Conservation (phyloP, 2,797 vertebrate genomes). For the Intellagama lesueurii region DNA sequence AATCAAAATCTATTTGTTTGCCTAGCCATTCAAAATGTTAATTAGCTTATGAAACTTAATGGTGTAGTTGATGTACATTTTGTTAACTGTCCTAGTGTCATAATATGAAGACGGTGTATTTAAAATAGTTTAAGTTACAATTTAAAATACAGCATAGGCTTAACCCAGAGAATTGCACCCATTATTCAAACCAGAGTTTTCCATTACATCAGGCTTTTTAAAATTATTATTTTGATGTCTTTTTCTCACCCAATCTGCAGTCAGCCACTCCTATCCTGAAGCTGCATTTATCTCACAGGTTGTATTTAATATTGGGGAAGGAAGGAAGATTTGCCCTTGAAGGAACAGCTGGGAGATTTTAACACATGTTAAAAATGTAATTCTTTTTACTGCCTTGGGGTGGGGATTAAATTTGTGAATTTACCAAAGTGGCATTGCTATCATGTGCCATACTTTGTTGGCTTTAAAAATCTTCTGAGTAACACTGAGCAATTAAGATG, state of each 20-base stretch:
- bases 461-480: constrained; percentile 73
- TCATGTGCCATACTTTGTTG: constrained; percentile 71
- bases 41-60: no score
- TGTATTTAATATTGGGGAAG: not conserved
- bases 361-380: not conserved
- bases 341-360: not conserved
- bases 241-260: not conserved
- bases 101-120: not conserved
- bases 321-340: constrained; percentile 8
- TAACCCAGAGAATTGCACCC: not conserved
- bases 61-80: not conserved
- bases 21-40: no score
- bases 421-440: constrained; percentile 73
- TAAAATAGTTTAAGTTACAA: not conserved
- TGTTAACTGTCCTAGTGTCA: not conserved
- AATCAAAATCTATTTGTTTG: no score
- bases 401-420: constrained; percentile 44
- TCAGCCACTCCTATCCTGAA: not conserved
- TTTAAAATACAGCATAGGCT: not conserved
- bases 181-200: not conserved
- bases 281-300: not conserved
- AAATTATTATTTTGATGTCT: not conserved
- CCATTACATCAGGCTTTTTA: not conserved
- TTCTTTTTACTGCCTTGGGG: constrained; percentile 46
- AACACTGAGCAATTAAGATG: constrained; percentile 75